Base-by-base conservation (phyloP, 1,140 invertebrate genomes). In the Nautilus pompilius region DNA sequence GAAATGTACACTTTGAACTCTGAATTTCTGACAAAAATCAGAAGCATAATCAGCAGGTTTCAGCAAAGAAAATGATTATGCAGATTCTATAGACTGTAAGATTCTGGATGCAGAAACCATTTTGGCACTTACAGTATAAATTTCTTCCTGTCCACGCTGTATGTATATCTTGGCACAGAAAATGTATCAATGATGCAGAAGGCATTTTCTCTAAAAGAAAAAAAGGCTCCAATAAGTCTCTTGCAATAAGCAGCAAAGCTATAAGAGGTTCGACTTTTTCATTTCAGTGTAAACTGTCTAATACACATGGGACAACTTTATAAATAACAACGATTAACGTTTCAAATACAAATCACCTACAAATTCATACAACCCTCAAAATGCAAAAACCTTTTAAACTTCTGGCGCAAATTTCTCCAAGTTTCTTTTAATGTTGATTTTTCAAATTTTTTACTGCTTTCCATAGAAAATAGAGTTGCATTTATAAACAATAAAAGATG, bases 111-210 rank as follows among this genome's bases (percentile, higher is more conserved):
- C 34, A n/a, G 22, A 32, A 2, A 63, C 10, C 22, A 36, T 4
- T 24, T 17, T 29, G 58, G 20, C 22, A 78, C 80, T 80, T 75
- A 82, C 81, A 66, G 66, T 30, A 89, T 77, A 80, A 94, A 96
- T 81, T 92, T 92, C 72, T 93, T 93, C 56, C 88, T 88, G 57
- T 89, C 89, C 49, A 84, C 76, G 69, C 90, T 88, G 76, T 92
- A 95, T n/a, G 83, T 81, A 59, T 90, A 87, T 81, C 90, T 90
- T 3, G 93, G 93, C 28, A 93, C 87, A 46, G 88, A 87, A 78
- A 91, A 93, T 0, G 89, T 90, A 83, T 90, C 87, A 59, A 96
- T 93, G 0, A 95, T 87, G 78, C 87, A 89, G 22, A 96, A 87
- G 2, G 93, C 78, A 5, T 91, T 75, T 15, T 77, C 79, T 61